Evolutionary conservation across 2,113 vertebrate species (phyloP), one percentile per base, ranked within the genome.

Genomic region (Labeo rohita): DNA sequence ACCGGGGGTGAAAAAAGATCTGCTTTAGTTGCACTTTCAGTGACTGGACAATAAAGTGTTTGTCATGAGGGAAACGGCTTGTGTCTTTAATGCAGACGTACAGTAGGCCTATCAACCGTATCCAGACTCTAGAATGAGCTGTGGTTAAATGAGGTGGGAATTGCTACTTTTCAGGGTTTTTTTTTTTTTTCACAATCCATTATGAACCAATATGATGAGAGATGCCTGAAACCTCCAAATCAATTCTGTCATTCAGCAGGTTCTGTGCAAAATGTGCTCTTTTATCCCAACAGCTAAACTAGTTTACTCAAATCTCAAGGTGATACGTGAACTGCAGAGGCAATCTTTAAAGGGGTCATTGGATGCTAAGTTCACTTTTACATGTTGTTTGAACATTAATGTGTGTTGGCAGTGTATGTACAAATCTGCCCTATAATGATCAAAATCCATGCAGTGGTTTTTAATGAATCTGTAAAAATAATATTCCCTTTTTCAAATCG

Each of bases 1-100:
- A 59, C 18, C 56, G 2, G 56, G 56, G 8, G 21, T 61, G 56
- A 61, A 61, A 61, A 61, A 61, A 61, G 56, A 61, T 61, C 56
- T 61, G 56, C 56, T 61, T n/a, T n/a, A 61, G 56, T 61, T n/a
- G 56, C 56, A 61, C 56, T 61, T 61, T 61, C 56, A 61, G 56
- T 61, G 56, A 61, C 56, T 61, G 56, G 8, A 61, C 56, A 61
- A n/a, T 61, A 61, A 61, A 61, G 56, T n/a, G 56, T 61, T 9
- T 61, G 56, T 61, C 56, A 61, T 61, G 21, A 61, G 56, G 56
- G 56, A 61, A 61, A n/a, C 8, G 21, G 21, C 56, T 61, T 61
- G 21, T 61, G 56, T 61, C 56, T 61, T 61, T 61, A 61, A 61
- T 61, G 56, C 56, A 18, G 56, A 61, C 56, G 8, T 61, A 61